Evolutionary conservation across 2,113 vertebrate genomes (phyloP).

Genomic region (Mungos mungo): DNA sequence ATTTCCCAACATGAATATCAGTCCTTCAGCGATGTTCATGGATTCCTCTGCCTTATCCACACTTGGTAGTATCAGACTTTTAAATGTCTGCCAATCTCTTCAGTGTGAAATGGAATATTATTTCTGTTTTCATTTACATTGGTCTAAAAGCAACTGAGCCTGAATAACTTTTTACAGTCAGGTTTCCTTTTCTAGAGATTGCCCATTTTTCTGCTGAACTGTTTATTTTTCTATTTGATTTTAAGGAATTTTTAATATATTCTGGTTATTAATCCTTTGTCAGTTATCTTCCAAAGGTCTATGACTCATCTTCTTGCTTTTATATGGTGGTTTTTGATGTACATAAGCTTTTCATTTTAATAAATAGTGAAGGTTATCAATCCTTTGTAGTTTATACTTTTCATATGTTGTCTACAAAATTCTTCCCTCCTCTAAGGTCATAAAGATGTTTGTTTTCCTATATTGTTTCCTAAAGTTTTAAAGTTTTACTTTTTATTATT

Average conservation of each 20-base stretch:
- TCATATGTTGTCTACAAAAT: background rate
- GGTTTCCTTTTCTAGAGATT: background rate
- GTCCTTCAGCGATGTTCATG: background rate
- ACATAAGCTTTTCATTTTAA: slow-evolving; percentile 8
- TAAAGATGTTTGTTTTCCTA: background rate
- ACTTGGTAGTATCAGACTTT: background rate
- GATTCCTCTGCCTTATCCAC: background rate
- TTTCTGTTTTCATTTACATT: slow-evolving; percentile 5
- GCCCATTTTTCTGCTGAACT: background rate
- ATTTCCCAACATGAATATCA: background rate
- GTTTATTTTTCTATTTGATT: background rate
- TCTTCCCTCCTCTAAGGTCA: background rate
- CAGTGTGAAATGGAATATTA: background rate
- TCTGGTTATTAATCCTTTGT: background rate
- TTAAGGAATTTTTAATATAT: background rate
- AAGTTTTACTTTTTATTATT: slow-evolving; percentile 6
- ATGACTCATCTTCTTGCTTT: background rate
- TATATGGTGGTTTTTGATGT: background rate
- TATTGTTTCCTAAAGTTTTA: background rate
- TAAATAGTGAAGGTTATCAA: background rate
- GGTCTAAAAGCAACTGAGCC: background rate
- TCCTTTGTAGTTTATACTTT: background rate
- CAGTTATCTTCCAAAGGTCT: background rate
- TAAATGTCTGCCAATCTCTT: background rate
- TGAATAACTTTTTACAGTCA: background rate